These are phyloP conservation scores for Benthochromis sp. DNA, from an alignment of 2,113 vertebrate species.

Conservation along the genomic window DNA sequence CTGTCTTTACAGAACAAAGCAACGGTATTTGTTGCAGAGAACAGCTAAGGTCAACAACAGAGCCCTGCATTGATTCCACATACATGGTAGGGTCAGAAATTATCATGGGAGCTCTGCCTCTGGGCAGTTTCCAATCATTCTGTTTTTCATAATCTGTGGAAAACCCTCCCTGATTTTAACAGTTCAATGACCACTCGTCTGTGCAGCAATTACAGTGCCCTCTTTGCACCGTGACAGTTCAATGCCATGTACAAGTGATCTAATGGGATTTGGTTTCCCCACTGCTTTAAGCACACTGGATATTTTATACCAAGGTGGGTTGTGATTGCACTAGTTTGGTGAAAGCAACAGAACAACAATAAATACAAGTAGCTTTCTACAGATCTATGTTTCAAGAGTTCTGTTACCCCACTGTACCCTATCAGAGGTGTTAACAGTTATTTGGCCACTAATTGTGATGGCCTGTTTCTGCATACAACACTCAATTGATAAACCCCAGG, in stretches of 20 bases:
- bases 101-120: conserved; percentile 52
- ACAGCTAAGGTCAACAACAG: conserved; percentile 36
- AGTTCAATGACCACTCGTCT: conserved; percentile 50
- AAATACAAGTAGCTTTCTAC: not conserved
- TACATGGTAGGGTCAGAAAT: conserved; percentile 45
- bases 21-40: not conserved
- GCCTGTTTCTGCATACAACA: conserved; percentile 27
- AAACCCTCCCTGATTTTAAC: conserved; percentile 47
- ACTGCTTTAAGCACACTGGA: not conserved
- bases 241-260: conserved; percentile 52
- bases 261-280: conserved; percentile 32
- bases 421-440: not conserved
- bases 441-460: conserved; percentile 9
- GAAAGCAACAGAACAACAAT: not conserved
- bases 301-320: not conserved
- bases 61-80: conserved; percentile 53
- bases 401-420: not conserved
- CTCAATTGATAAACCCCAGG: conserved; percentile 46
- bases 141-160: conserved; percentile 55
- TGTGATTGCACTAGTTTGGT: not conserved
- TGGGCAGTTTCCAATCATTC: conserved; percentile 45
- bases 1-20: not conserved
- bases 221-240: conserved; percentile 26
- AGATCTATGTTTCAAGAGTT: not conserved
- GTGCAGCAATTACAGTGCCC: conserved; percentile 41